These are phyloP conservation scores for Thyatira batis DNA, from an alignment of 2,888 invertebrate species.

Conservation along the genomic window DNA sequence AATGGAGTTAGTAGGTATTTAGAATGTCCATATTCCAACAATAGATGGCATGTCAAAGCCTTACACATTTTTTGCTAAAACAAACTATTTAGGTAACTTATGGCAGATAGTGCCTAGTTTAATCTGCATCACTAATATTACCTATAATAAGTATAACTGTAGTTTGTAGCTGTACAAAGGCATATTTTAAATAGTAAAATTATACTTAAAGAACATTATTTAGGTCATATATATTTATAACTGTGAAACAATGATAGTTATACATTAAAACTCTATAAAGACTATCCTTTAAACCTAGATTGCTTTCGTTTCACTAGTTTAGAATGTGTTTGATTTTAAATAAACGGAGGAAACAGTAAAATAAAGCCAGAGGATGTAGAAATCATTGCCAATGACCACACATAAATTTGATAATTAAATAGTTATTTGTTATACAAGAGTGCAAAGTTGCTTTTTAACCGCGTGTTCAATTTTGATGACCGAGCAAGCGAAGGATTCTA, in stretches of 20 bases:
- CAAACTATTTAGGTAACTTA: background rate
- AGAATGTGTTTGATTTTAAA: background rate
- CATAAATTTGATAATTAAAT: too few species aligned
- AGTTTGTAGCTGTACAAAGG: background rate
- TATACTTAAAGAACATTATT: background rate
- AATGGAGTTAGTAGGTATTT: slow-evolving; percentile 24
- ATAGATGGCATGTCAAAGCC: slow-evolving; percentile 11
- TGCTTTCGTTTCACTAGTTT: background rate
- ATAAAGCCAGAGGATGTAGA: background rate
- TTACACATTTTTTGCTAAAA: background rate
- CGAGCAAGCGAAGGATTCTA: too few species aligned
- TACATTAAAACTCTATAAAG: background rate
- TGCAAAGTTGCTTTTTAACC: too few species aligned
- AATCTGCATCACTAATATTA: background rate
- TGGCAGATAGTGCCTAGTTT: background rate
- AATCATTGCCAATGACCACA: too few species aligned
- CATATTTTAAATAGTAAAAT: background rate
- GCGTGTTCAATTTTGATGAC: too few species aligned
- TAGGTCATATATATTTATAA: background rate
- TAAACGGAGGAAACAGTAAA: background rate
- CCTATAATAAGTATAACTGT: background rate
- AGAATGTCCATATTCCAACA: slow-evolving; percentile 32
- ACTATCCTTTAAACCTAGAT: background rate
- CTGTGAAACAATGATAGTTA: background rate
- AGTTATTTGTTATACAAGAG: too few species aligned